Evolutionary conservation across 2,888 invertebrate species (phyloP).

Genomic region (Phasia obesa): DNA sequence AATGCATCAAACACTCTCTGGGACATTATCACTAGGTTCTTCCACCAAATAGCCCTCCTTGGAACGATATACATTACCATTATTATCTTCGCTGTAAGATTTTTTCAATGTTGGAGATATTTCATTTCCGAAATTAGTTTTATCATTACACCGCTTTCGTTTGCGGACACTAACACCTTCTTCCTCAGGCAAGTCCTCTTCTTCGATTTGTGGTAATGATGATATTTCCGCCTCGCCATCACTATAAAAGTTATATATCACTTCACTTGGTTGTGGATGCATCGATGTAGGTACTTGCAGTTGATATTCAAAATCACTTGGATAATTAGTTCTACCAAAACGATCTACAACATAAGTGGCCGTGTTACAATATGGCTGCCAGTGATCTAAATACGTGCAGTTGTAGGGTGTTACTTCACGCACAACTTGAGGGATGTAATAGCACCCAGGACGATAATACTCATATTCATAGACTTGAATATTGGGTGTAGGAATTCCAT

Average conservation of each 20-base stretch:
- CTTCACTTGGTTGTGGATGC: conserved; percentile 20
- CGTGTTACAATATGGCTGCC: conserved; percentile 65
- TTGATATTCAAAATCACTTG: conserved; percentile 72
- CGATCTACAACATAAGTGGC: conserved; percentile 73
- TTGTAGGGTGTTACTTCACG: conserved; percentile 51
- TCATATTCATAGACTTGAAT: conserved; percentile 72
- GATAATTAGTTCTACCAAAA: conserved; percentile 73
- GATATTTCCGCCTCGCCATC: conserved; percentile 47
- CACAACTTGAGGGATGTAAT: conserved; percentile 70
- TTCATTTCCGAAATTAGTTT: not conserved
- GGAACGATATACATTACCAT: conserved; percentile 72
- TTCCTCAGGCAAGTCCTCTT: conserved; percentile 64
- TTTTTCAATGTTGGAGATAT: not conserved
- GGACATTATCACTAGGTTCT: conserved; percentile 74
- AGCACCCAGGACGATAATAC: conserved; percentile 76
- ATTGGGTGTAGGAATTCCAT: conserved; percentile 19
- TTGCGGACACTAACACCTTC: conserved; percentile 67
- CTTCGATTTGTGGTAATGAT: conserved; percentile 53
- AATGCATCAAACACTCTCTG: conserved; percentile 5
- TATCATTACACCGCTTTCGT: conserved; percentile 62
- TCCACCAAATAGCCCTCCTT: conserved; percentile 77
- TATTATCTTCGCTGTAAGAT: not conserved
- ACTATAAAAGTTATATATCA: conserved; percentile 57
- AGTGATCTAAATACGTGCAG: conserved; percentile 61
- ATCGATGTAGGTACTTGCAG: conserved; percentile 69